A percentile compares a stretch with the other conserved stretches of the same genome.
Conservation (phyloP, 2,888 invertebrate species). For the Beris morrisii region DNA sequence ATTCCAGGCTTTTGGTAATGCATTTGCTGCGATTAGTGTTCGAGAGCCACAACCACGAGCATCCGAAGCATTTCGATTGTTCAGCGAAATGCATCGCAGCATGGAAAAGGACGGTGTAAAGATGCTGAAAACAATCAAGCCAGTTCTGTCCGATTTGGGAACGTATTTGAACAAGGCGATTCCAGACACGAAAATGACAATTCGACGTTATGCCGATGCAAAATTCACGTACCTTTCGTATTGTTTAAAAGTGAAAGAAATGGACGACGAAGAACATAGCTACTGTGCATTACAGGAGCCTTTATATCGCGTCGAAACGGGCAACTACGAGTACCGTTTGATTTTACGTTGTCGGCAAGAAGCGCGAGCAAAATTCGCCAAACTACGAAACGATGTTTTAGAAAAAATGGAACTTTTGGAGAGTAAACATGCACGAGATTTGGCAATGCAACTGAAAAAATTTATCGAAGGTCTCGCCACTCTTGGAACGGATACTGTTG, state of each 20-base stretch:
- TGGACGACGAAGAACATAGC: constrained; percentile 98
- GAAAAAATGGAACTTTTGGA: constrained; percentile 97
- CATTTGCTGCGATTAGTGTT: constrained; percentile 92
- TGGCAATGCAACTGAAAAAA: constrained; percentile 81
- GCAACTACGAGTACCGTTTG: constrained; percentile 98
- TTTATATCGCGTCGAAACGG: constrained; percentile 95
- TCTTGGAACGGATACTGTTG: constrained; percentile 69
- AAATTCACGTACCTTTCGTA: constrained; percentile 99
- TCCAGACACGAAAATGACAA: constrained; percentile 95
- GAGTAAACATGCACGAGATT: constrained; percentile 96
- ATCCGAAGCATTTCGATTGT: constrained; percentile 91
- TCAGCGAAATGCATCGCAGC: constrained; percentile 91
- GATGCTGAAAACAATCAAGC: constrained; percentile 89
- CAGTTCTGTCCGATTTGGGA: constrained; percentile 91
- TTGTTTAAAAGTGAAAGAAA: constrained; percentile 98
- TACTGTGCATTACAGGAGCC: constrained; percentile 93
- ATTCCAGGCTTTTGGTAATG: constrained; percentile 89
- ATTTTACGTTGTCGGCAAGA: constrained; percentile 95
- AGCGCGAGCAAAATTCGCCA: constrained; percentile 82
- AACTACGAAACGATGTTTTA: constrained; percentile 84
- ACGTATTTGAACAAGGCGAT: constrained; percentile 97
- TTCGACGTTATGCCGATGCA: constrained; percentile 96
- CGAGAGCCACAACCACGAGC: constrained; percentile 94
- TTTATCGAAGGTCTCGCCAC: constrained; percentile 83
- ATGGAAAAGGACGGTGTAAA: constrained; percentile 88